These are phyloP conservation scores for Abramis brama DNA, from an alignment of 2,113 vertebrate genomes.

Conservation along the genomic window DNA sequence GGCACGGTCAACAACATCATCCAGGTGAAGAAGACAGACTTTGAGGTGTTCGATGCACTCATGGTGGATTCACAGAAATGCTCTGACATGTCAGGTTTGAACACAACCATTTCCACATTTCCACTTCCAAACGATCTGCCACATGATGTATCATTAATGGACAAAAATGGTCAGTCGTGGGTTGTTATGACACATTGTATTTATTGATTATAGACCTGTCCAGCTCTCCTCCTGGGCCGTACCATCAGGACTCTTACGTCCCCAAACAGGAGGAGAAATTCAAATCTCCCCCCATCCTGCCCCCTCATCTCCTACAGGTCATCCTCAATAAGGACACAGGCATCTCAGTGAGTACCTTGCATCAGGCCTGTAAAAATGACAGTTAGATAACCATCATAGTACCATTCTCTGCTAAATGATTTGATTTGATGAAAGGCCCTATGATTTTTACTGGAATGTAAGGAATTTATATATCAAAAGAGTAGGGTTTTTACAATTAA, in stretches of 20 bases:
- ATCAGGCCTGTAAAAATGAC: not conserved
- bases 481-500: not conserved
- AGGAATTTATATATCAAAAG: not conserved
- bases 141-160: not conserved
- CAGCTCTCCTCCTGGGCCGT: conserved; percentile 95
- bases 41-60: conserved; percentile 98
- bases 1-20: conserved; percentile 97
- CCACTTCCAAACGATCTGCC: not conserved
- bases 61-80: conserved; percentile 98
- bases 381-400: not conserved
- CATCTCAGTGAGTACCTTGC: conserved; percentile 87
- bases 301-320: conserved; percentile 95
- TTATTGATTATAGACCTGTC: conserved; percentile 82
- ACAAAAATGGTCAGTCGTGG: not conserved
- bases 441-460: not conserved
- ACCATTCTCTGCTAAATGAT: not conserved
- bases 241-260: conserved; percentile 92
- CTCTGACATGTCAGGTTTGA: conserved; percentile 91
- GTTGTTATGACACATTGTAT: not conserved
- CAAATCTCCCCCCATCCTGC: conserved; percentile 93
- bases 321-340: conserved; percentile 99
- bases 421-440: not conserved
- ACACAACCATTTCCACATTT: not conserved
- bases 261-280: conserved; percentile 94
- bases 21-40: conserved; percentile 98